Percentiles rank a stretch among this genome's conserved stretches.
Conservation (phyloP, 2,113 vertebrate species). For the Numida meleagris region DNA sequence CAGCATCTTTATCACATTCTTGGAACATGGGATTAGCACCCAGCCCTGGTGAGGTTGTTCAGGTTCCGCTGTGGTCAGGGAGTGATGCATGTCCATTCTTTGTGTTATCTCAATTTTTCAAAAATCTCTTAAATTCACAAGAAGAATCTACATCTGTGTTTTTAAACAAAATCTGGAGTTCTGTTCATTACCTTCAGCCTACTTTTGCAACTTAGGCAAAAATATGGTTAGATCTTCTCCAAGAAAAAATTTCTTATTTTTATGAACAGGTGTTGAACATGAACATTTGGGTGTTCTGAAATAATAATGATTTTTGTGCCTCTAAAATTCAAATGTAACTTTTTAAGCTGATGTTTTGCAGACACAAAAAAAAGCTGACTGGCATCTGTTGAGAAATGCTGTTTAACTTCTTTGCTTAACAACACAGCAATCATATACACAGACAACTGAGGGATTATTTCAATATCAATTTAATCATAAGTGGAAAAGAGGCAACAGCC, state of each 20-base stretch:
- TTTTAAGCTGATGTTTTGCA: constrained; percentile 10
- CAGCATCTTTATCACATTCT: background rate
- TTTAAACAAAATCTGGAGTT: background rate
- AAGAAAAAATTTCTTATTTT: background rate
- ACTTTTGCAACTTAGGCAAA: background rate
- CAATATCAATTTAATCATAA: background rate
- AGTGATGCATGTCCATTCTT: background rate
- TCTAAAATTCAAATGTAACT: background rate
- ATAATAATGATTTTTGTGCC: background rate
- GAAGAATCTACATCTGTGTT: background rate
- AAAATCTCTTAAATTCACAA: background rate
- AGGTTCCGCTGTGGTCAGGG: background rate
- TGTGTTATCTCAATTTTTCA: background rate
- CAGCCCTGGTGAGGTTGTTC: background rate
- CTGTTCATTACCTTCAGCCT: background rate
- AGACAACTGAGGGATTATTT: background rate
- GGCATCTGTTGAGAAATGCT: background rate
- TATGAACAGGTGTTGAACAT: background rate
- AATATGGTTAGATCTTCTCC: background rate
- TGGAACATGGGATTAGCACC: background rate
- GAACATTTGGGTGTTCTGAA: background rate
- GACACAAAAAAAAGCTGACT: background rate
- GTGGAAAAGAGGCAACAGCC: background rate
- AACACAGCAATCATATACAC: background rate
- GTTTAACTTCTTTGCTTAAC: constrained; percentile 4